Evolutionary conservation across 2,888 invertebrate species (phyloP).

Genomic region (Mactromeris polynyma): DNA sequence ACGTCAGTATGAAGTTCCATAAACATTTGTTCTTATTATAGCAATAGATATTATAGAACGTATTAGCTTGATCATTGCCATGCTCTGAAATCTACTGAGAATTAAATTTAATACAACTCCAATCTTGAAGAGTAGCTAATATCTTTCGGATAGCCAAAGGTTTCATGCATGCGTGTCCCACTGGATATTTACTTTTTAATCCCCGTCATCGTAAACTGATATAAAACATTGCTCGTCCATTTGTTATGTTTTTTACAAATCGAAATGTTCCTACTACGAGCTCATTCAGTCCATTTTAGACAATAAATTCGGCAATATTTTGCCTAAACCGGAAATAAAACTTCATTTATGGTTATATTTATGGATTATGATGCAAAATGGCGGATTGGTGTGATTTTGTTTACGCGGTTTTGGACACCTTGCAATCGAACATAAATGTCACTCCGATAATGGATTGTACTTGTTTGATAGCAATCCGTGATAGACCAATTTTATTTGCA

Average conservation of each 20-base stretch:
- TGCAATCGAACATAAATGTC: background rate
- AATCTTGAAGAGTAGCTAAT: background rate
- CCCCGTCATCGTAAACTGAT: conserved; percentile 1
- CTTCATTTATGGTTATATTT: background rate
- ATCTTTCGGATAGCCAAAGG: background rate
- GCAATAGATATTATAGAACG: too few species aligned
- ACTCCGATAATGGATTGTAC: background rate
- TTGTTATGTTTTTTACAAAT: conserved; percentile 1
- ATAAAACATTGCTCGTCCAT: background rate
- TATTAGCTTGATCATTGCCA: background rate
- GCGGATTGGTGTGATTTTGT: background rate
- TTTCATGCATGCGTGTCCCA: background rate
- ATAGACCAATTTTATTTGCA: background rate
- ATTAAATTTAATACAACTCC: background rate
- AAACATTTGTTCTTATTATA: background rate
- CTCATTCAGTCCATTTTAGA: background rate
- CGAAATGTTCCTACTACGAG: background rate
- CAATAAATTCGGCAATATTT: conserved; percentile 4
- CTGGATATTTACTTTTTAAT: background rate
- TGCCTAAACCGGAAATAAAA: conserved; percentile 8
- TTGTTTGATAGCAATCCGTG: background rate
- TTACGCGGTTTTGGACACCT: background rate
- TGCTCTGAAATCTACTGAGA: background rate
- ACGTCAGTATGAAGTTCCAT: background rate
- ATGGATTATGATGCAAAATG: background rate